Evolutionary conservation across 2,797 vertebrate genomes (phyloP), one percentile per base, ranked within the genome.

Genomic region (Alexandromys oeconomus): DNA sequence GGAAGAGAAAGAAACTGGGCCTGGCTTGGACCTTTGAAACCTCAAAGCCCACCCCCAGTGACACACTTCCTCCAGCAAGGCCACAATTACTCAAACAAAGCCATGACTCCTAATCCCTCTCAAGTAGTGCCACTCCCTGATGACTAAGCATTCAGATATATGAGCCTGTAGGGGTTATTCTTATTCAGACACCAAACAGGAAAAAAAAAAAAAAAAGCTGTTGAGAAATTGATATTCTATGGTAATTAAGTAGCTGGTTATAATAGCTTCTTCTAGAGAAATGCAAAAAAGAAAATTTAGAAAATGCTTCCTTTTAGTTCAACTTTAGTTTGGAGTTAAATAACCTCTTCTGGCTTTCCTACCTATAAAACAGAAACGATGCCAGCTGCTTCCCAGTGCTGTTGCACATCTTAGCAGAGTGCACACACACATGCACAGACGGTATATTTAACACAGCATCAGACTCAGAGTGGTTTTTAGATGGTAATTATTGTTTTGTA

Each of bases 361-460:
- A 67, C 80, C 59, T 95, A 9, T 54, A 87, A 93, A 89, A 91
- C 21, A 93, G 37, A 65, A 37, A 74, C 14, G 40, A 89, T 1
- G 29, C 17, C 59, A 91, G 29, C 11, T 78, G 59, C 23, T 94
- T 90, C 85, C 37, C 4, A 78, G 48, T 11, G 34, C 14, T 69
- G 4, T 8, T 81, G 17, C 21, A 8, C 69, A 91, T 54, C 61
- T 74, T 79, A 93, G 37, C 69, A 79, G 69, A 92, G 14, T 43
- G 11, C 1, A 1, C 34, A 5, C 9, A 4, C 37, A 5, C 23
- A 12, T 59, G 4, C 17, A 71, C 6, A 15, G 11, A 92, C 2
- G 34, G 31, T 21, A 43, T 27, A 14, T 81, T 40, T 74, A 63
- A 59, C 74, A 95, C 0, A 21, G 57, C 48, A 74, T 63, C 27